These are phyloP conservation scores for Gopherus evgoodei DNA, from an alignment of 2,113 vertebrate genomes.

Conservation along the genomic window DNA sequence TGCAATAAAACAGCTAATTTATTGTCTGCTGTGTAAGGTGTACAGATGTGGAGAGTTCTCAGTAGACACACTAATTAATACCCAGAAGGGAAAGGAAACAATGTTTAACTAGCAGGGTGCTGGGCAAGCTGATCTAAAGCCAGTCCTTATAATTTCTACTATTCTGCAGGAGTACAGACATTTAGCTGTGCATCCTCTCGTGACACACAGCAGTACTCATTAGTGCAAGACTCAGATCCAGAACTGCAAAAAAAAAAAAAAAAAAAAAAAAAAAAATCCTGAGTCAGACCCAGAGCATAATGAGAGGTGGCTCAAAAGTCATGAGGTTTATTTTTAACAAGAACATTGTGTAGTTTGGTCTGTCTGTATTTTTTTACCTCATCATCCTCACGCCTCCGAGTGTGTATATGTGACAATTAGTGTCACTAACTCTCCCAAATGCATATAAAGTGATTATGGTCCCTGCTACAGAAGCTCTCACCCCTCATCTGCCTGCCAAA, in stretches of 20 bases:
- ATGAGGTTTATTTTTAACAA: neutral
- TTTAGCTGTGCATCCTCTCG: neutral
- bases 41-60: neutral
- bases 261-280: neutral
- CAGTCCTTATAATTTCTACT: neutral
- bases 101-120: neutral
- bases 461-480: neutral
- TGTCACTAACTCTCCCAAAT: neutral
- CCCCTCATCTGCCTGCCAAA: neutral
- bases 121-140: neutral
- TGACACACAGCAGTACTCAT: accelerated
- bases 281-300: neutral
- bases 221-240: neutral
- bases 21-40: neutral
- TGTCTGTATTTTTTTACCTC: neutral
- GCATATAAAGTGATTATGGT: neutral
- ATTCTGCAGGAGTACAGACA: neutral
- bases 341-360: neutral
- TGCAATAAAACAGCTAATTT: neutral
- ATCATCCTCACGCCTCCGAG: neutral
- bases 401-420: neutral
- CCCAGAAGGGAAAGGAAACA: neutral
- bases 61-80: neutral
- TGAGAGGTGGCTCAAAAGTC: neutral
- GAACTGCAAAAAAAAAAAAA: neutral